These are phyloP conservation scores for Spicauda simplicius DNA, from an alignment of 2,888 invertebrate species.

Conservation along the genomic window DNA sequence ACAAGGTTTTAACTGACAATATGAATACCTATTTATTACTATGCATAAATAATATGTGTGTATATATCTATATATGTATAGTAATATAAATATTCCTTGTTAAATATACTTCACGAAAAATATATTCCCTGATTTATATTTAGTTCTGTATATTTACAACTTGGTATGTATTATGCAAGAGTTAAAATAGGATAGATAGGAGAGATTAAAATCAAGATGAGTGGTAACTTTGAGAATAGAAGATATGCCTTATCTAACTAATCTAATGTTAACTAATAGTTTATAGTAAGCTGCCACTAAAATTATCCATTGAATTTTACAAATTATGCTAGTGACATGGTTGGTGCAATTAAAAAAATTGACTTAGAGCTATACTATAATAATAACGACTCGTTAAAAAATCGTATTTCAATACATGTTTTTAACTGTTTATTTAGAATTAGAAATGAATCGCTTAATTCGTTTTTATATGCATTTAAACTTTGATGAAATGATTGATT, in stretches of 20 bases:
- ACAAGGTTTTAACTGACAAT: background rate
- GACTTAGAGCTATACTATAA: background rate
- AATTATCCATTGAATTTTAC: conserved; percentile 40
- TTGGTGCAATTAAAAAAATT: background rate
- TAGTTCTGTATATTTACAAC: conserved; percentile 9
- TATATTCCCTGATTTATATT: conserved; percentile 5
- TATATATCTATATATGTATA: background rate
- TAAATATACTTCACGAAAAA: conserved; percentile 22
- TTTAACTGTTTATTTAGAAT: too few species aligned
- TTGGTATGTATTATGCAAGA: background rate
- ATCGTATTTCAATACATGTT: too few species aligned
- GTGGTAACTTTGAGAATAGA: conserved; percentile 44
- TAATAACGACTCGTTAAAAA: background rate
- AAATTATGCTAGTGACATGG: background rate
- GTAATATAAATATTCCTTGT: background rate
- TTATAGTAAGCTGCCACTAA: conserved; percentile 50
- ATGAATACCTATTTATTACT: background rate
- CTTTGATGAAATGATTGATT: too few species aligned
- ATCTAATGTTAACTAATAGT: background rate
- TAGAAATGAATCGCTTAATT: too few species aligned
- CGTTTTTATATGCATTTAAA: too few species aligned
- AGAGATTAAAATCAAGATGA: conserved; percentile 38
- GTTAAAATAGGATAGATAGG: conserved; percentile 29
- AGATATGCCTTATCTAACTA: conserved; percentile 31
- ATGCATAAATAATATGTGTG: too few species aligned